These are phyloP conservation scores for Spodoptera exigua DNA, from an alignment of 2,888 invertebrate genomes.

Conservation along the genomic window DNA sequence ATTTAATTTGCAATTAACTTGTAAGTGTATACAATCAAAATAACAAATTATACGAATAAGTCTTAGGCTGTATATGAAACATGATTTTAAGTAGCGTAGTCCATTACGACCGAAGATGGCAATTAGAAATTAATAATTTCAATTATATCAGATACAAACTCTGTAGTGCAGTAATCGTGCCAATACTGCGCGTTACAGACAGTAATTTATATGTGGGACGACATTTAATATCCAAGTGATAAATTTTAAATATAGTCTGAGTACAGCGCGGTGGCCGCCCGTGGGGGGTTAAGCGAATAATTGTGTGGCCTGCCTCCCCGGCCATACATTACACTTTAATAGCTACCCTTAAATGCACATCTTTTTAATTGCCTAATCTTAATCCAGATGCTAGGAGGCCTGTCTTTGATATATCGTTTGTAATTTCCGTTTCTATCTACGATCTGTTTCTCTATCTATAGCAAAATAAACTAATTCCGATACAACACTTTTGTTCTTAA, in stretches of 20 bases:
- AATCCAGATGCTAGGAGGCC: constrained; percentile 78
- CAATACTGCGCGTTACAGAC: constrained; percentile 69
- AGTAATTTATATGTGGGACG: constrained; percentile 79
- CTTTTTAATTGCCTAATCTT: constrained; percentile 84
- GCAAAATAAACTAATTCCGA: neutral
- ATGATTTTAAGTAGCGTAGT: constrained; percentile 37
- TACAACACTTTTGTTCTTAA: constrained; percentile 29
- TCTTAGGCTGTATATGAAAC: constrained; percentile 33
- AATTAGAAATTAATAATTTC: constrained; percentile 70
- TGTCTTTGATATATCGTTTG: constrained; percentile 51
- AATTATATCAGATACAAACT: constrained; percentile 70
- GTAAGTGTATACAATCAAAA: constrained; percentile 13
- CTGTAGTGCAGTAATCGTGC: constrained; percentile 67
- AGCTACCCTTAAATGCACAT: constrained; percentile 82
- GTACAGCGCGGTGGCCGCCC: constrained; percentile 61
- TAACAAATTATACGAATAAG: constrained; percentile 36
- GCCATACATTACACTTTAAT: constrained; percentile 80
- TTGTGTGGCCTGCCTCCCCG: constrained; percentile 62
- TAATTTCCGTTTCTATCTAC: constrained; percentile 31
- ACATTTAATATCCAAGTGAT: constrained; percentile 81
- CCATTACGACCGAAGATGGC: constrained; percentile 50
- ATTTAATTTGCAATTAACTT: constrained; percentile 12
- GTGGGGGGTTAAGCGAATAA: constrained; percentile 81
- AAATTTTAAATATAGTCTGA: constrained; percentile 73
- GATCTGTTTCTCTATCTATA: constrained; percentile 2